phyloP scores from a whole-genome alignment of 1,140 invertebrate species.

The Antheraea pernyi region DNA sequence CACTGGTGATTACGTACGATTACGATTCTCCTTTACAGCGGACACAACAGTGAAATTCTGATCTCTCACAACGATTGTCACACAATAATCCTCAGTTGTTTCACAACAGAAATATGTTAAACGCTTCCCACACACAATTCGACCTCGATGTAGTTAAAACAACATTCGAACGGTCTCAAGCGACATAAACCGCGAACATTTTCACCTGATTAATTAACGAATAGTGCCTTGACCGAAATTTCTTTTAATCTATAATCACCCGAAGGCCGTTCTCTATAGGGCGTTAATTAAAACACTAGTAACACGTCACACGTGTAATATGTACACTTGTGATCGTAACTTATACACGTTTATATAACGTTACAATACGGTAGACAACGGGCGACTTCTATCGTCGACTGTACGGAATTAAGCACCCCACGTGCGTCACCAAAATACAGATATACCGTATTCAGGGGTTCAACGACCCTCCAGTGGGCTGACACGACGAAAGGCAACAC shows the following conservation, averaged over 20 bases:
- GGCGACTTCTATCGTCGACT: conserved; percentile 3
- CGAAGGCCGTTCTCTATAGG: conserved; percentile 23
- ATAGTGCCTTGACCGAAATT: conserved; percentile 51
- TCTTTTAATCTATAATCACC: conserved; percentile 8
- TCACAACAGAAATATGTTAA: conserved; percentile 42
- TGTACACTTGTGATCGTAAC: conserved; percentile 4
- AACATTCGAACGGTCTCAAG: conserved; percentile 27
- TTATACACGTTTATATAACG: not conserved
- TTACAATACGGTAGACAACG: not conserved
- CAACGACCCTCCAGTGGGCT: conserved; percentile 24
- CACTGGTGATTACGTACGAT: too few species aligned
- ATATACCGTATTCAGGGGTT: conserved; percentile 24
- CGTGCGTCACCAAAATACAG: conserved; percentile 22
- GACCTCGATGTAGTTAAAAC: conserved; percentile 33
- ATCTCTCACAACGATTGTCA: conserved; percentile 51
- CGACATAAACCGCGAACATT: conserved; percentile 29
- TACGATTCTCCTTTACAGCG: conserved; percentile 1
- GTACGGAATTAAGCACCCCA: conserved; percentile 27
- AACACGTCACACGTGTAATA: not conserved
- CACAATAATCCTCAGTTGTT: conserved; percentile 32
- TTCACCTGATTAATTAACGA: conserved; percentile 42
- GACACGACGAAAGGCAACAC: conserved; percentile 27
- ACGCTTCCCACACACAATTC: conserved; percentile 42
- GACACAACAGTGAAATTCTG: conserved; percentile 58
- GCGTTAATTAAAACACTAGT: conserved; percentile 49